A percentile compares a stretch with the other conserved stretches of the same genome.
Evolutionary conservation across 2,113 vertebrate species (phyloP).

Genomic region (Herpetotheres cachinnans): DNA sequence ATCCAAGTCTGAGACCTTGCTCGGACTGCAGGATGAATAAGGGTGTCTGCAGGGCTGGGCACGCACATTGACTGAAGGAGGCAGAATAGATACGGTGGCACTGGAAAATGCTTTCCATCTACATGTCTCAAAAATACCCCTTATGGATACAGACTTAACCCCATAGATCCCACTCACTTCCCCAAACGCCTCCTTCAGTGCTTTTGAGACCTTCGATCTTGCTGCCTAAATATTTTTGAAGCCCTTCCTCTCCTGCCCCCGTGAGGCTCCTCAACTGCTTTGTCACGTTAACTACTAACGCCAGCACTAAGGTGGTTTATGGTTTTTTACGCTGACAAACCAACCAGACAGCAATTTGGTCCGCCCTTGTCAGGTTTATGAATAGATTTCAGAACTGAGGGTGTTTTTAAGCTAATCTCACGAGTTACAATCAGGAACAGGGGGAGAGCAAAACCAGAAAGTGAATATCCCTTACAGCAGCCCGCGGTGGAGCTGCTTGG

Average conservation of each 20-base stretch:
- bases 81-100: too few species aligned
- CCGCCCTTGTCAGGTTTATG: neutral
- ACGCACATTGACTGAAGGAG: neutral
- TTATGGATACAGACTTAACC: neutral
- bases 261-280: neutral
- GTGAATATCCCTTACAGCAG: neutral
- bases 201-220: neutral
- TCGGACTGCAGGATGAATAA: neutral
- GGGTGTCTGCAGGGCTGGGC: neutral
- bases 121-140: neutral
- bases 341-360: neutral
- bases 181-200: neutral
- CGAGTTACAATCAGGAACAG: neutral
- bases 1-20: neutral
- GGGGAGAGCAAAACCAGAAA: neutral
- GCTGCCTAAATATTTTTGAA: neutral
- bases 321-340: neutral
- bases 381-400: neutral
- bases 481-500: neutral
- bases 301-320: neutral
- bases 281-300: fast-evolving
- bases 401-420: neutral
- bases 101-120: neutral
- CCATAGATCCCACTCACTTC: neutral
- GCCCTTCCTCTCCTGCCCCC: neutral